Evolutionary conservation across 2,113 vertebrate genomes (phyloP).

Genomic region (Oreocharis arfaki): DNA sequence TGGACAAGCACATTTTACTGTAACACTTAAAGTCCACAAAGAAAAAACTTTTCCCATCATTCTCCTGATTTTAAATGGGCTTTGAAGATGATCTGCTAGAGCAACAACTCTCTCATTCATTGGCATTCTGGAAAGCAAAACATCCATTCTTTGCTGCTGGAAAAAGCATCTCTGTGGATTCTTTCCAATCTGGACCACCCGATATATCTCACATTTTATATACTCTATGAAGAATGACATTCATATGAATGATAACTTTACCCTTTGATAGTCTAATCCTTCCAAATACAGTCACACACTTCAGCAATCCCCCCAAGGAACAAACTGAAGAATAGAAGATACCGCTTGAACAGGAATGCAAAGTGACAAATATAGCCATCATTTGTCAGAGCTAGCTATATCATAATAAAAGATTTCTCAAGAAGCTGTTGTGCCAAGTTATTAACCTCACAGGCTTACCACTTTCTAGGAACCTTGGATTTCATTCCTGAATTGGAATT

Average conservation of each 20-base stretch:
- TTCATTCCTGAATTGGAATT: neutral
- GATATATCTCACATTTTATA: neutral
- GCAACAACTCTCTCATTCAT: neutral
- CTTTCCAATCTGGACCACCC: neutral
- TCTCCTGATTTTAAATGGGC: neutral
- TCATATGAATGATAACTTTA: constrained; percentile 5
- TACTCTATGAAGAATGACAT: neutral
- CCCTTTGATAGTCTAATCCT: constrained; percentile 4
- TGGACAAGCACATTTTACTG: neutral
- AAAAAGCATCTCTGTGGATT: neutral
- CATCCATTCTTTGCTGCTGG: neutral
- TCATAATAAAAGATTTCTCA: neutral
- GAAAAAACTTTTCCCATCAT: neutral
- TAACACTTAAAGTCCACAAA: neutral
- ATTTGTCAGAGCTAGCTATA: neutral
- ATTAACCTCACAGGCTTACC: neutral
- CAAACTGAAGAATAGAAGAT: neutral
- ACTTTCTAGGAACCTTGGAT: neutral
- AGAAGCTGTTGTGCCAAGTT: neutral
- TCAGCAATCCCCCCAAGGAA: neutral
- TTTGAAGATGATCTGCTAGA: neutral
- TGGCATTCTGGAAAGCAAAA: neutral
- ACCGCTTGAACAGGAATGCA: neutral
- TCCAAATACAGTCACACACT: neutral
- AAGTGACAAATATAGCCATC: constrained; percentile 9